Base-by-base conservation (phyloP, 2,888 invertebrate species). In the Leucophenga montana region DNA sequence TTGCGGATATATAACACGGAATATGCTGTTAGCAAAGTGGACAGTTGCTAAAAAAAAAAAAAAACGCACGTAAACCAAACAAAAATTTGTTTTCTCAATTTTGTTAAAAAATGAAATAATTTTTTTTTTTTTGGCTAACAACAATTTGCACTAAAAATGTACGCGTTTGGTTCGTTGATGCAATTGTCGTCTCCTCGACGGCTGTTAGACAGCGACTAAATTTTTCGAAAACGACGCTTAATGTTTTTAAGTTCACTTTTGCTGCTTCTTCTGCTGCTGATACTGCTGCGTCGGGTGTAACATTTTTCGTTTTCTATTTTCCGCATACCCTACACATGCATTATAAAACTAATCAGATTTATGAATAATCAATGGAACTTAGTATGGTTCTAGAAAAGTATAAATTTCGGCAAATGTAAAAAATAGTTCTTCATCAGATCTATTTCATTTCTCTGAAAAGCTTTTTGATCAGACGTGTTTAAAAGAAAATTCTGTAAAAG, bases 181-280 rank as follows among this genome's bases (percentile, higher is more conserved):
- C 13, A 44, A 66, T 3, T 31, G 20, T 44, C 27, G 13, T 16
- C 6, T 48, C 67, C 50, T 73, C 71, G 70, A 71, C 71, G 70
- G 71, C 68, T 68, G 69, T 69, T 73, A 56, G 22, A 70, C 64
- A 68, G 68, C 74, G 72, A 78, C 78, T 78, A 71, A 77, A 71
- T 44, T 22, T 6, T 46, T 57, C 46, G 18, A 50, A 22, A 64
- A 69, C 66, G 20, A 61, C 39, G 70, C 13, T 39, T 53, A 22
- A 13, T 16, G 50, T 57, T 67, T 68, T 50, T 65, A 65, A 64
- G 14, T 18, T 53, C 13, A 50, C 20, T 27, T 31, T 48, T 65
- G 14, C 14, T 16, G 27, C 27, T 22, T 48, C 6, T 22, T 48
- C 18, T 59, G 18, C 18, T 65, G 20, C 16, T 65, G 16, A 20